A percentile compares a stretch with the other conserved stretches of the same genome.
phyloP scores from a whole-genome alignment of 2,888 invertebrate species.

The Caenorhabditis becei region DNA sequence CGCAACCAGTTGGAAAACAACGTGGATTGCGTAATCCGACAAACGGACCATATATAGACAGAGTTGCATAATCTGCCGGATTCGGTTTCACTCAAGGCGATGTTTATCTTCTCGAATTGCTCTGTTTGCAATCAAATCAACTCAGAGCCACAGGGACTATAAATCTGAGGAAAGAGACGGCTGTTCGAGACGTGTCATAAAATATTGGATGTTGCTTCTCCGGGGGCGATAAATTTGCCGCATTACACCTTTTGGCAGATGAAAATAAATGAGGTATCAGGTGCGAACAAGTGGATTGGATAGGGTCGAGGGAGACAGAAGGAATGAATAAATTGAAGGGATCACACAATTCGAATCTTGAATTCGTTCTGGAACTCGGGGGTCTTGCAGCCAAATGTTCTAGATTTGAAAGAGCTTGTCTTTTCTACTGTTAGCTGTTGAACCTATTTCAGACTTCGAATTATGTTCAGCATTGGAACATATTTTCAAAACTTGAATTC shows the following conservation, averaged over 20 bases:
- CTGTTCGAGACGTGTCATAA: constrained; percentile 39
- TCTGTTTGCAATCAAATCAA: background rate
- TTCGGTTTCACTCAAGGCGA: constrained; percentile 4
- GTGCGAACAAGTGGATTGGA: constrained; percentile 5
- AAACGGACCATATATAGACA: constrained; percentile 14
- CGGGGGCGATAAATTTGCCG: constrained; percentile 19
- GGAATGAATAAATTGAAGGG: background rate
- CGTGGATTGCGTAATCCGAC: constrained; percentile 1
- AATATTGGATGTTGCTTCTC: constrained; percentile 18
- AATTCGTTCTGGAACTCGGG: too few relatives aligned
- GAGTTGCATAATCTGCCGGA: constrained; percentile 22
- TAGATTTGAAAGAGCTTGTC: too few relatives aligned
- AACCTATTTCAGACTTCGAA: too few relatives aligned
- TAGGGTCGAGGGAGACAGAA: background rate
- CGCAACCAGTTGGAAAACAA: constrained; percentile 9
- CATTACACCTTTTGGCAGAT: constrained; percentile 23
- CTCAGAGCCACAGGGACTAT: background rate
- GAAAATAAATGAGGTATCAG: constrained; percentile 19
- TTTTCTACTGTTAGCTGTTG: too few relatives aligned
- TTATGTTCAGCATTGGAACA: too few relatives aligned
- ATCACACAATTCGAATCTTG: too few relatives aligned
- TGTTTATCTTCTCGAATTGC: constrained; percentile 30
- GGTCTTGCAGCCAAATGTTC: too few relatives aligned
- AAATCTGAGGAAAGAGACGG: constrained; percentile 11
- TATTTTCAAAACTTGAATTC: too few relatives aligned